Percentiles rank a stretch among this genome's conserved stretches.
Conservation (phyloP, 2,888 invertebrate genomes). For the Macaria liturata region DNA sequence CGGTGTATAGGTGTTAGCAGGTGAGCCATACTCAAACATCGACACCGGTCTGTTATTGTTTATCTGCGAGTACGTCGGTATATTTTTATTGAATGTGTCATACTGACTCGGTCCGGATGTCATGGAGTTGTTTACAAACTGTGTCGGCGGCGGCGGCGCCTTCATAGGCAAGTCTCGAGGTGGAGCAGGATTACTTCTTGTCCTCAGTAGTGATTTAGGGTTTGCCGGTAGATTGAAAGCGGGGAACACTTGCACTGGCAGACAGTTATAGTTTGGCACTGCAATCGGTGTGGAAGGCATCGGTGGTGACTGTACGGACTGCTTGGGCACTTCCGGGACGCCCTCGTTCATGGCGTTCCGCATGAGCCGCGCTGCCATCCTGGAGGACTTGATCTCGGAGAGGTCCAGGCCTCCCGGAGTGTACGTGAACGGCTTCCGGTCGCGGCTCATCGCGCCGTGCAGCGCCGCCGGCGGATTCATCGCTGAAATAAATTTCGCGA, state of each 20-base stretch:
- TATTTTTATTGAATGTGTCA: slow-evolving; percentile 48
- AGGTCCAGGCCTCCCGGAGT: slow-evolving; percentile 96
- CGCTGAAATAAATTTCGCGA: slow-evolving; percentile 65
- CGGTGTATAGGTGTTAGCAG: slow-evolving; percentile 36
- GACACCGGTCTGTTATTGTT: slow-evolving; percentile 55
- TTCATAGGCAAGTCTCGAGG: slow-evolving; percentile 48
- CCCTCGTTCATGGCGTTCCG: slow-evolving; percentile 86
- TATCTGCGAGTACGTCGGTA: slow-evolving; percentile 42
- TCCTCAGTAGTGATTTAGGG: slow-evolving; percentile 81
- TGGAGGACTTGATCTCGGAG: slow-evolving; percentile 94
- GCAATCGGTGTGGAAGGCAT: slow-evolving; percentile 73
- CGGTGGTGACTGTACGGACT: slow-evolving; percentile 73
- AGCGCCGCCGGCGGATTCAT: slow-evolving; percentile 92
- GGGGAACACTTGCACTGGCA: slow-evolving; percentile 81
- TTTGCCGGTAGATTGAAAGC: slow-evolving; percentile 88
- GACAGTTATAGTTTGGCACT: slow-evolving; percentile 73
- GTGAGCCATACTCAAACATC: slow-evolving; percentile 50
- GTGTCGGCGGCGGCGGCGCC: slow-evolving; percentile 36
- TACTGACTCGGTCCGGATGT: slow-evolving; percentile 37
- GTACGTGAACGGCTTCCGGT: slow-evolving; percentile 97
- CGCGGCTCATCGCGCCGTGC: slow-evolving; percentile 94
- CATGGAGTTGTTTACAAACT: slow-evolving; percentile 45
- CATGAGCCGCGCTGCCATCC: slow-evolving; percentile 91
- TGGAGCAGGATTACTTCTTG: slow-evolving; percentile 64
- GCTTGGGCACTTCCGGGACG: slow-evolving; percentile 85